Base-by-base conservation (phyloP, 2,113 vertebrate genomes). In the Steatornis caripensis region DNA sequence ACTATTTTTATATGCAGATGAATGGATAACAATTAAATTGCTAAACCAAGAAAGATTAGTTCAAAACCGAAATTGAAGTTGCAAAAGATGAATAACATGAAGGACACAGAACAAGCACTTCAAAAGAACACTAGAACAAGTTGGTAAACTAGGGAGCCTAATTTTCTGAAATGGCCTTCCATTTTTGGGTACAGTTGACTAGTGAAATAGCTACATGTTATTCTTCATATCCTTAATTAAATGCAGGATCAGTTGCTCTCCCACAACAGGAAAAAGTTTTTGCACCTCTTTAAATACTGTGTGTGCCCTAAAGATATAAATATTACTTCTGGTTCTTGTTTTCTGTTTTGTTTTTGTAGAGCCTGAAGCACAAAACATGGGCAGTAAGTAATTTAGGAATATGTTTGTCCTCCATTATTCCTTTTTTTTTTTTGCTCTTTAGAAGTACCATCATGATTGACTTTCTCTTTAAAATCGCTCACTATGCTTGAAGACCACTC, bases 381-480 rank as follows among this genome's bases (percentile, higher is more conserved):
- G 18, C 60, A 64, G 51, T 18, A 51, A 49, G 29, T 65, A 57
- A 91, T 51, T 65, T 46, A 55, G 66, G 18, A 62, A 81, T 61
- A 49, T 49, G 46, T 4, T 55, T 66, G 57, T 82, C 7, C 36
- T 57, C 43, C 18, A 19, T 49, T 39, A 71, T 72, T 79, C 8
- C n/a, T n/a, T n/a, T n/a, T n/a, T 5, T 23, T 46, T 58, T 87
- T 95, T 91, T 86, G 1, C 53, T 90, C 4, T 26, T 87, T 79
- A 82, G 69, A 92, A 88, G 45, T 91, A 65, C 71, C 78, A 84
- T 58, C 91, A 79, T 85, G 96, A 89, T 96, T 98, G 98, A 98
- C 98, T 98, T 98, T 98, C 98, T 97, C 97, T 98, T 98, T 96
- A 96, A 96, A 97, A 96, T 94, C 75, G 15, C 96, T 97, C 80